Evolutionary conservation across 2,797 vertebrate genomes (phyloP).

Genomic region (Alosa sapidissima): DNA sequence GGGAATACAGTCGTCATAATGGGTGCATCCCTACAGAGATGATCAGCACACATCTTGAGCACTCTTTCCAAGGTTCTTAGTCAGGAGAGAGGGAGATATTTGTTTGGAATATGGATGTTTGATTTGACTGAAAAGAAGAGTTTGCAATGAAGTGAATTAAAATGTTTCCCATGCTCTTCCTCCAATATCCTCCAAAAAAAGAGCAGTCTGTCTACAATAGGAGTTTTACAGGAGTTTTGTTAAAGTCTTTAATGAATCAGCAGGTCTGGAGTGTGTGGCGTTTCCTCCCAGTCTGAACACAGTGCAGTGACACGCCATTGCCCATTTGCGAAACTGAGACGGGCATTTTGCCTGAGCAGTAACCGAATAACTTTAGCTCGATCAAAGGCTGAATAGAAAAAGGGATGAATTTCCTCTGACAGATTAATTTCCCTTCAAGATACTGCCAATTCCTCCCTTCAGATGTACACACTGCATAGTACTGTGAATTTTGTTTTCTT

Average conservation of each 20-base stretch:
- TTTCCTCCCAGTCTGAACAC: not conserved
- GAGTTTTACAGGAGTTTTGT: not conserved
- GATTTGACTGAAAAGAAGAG: too few species aligned
- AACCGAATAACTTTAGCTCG: not conserved
- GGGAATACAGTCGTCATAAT: not conserved
- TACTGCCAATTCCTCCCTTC: not conserved
- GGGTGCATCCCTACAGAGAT: not conserved
- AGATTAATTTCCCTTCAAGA: not conserved
- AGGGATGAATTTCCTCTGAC: not conserved
- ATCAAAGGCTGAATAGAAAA: not conserved
- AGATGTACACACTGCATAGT: not conserved
- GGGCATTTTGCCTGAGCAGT: not conserved
- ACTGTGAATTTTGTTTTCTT: constrained; percentile 12
- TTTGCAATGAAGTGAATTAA: not conserved
- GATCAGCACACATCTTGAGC: not conserved
- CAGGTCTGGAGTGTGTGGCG: not conserved
- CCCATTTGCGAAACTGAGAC: not conserved
- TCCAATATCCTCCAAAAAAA: too few species aligned
- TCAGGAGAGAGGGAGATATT: not conserved
- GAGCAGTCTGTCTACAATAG: too few species aligned
- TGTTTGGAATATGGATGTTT: not conserved
- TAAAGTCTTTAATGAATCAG: not conserved
- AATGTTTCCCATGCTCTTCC: not conserved
- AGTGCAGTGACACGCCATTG: too few species aligned
- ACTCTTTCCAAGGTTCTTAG: not conserved